Base-by-base conservation (phyloP, 2,797 vertebrate species). In the Sebastolobus altivelis region DNA sequence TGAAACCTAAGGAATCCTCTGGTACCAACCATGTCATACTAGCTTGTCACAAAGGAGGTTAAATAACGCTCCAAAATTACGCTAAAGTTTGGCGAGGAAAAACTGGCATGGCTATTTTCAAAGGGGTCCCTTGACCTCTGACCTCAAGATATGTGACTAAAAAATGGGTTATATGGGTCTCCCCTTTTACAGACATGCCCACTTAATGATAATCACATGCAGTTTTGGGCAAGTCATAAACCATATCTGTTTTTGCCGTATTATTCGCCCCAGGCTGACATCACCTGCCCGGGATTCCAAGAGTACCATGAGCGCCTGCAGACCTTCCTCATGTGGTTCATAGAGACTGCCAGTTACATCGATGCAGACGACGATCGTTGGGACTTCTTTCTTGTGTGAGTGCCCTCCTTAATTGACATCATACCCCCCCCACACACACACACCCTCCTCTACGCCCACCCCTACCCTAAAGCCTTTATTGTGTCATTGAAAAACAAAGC, bases 261-360 rank as follows among this genome's bases (percentile, higher is more conserved):
- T 80, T 63, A 0, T 80, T 63, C 1, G 0, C 33, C 22, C 27
- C 66, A 98, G 98, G 97, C 96, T 27, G 97, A 98, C 82, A 93
- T 99, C 93, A 96, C 95, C 92, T 97, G 97, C 95, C 95, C 96
- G 56, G 98, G 98, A 93, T 99, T 99, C 97, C 96, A 93, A 93
- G 97, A 99, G 94, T 98, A 98, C 94, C 98, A 99, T 91, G 96
- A 97, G 95, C 98, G 98, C 93, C 96, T 99, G 94, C 98, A 99
- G 96, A 99, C 97, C 76, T 99, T 99, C 95, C 97, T 99, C 95
- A 98, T 99, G 97, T 99, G 98, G 98, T 99, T 98, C 96, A 99
- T 99, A 94, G 98, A 99, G 96, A 99, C 97, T 35, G 98, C 98
- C 94, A 99, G 97, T 92, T 99, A 97, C 97, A 99, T 99, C 94